Conservation (phyloP, 2,113 vertebrate genomes). For the Eira barbara region DNA sequence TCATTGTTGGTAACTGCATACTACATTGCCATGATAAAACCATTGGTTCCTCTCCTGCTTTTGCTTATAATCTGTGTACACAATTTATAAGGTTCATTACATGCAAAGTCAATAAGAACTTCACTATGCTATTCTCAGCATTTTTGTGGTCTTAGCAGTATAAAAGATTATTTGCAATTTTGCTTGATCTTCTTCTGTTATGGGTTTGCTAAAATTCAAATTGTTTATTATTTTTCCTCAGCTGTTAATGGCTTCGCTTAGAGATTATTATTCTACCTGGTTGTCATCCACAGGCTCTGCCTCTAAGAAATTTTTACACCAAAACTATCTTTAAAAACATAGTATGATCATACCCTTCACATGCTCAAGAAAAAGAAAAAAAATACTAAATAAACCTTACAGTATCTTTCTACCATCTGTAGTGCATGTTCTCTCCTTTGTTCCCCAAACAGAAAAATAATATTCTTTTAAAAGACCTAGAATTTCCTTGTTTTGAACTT, state of each 20-base stretch:
- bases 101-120: background rate
- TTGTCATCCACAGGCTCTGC: background rate
- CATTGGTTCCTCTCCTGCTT: background rate
- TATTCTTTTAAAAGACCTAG: background rate
- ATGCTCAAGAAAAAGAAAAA: background rate
- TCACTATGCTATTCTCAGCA: background rate
- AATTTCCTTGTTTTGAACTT: background rate
- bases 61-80: background rate
- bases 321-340: background rate
- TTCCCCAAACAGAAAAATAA: background rate
- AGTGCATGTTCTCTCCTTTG: background rate
- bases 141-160: background rate
- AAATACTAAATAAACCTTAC: background rate
- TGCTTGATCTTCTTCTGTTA: background rate
- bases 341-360: background rate
- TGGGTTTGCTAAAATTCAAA: background rate
- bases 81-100: background rate
- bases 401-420: background rate
- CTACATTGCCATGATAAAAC: background rate
- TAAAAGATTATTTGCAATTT: background rate
- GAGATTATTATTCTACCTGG: background rate
- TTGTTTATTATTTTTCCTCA: background rate
- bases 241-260: background rate
- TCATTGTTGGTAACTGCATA: background rate
- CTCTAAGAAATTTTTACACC: background rate